Base-by-base conservation (phyloP, 1,140 invertebrate species). In the Forficula auricularia region DNA sequence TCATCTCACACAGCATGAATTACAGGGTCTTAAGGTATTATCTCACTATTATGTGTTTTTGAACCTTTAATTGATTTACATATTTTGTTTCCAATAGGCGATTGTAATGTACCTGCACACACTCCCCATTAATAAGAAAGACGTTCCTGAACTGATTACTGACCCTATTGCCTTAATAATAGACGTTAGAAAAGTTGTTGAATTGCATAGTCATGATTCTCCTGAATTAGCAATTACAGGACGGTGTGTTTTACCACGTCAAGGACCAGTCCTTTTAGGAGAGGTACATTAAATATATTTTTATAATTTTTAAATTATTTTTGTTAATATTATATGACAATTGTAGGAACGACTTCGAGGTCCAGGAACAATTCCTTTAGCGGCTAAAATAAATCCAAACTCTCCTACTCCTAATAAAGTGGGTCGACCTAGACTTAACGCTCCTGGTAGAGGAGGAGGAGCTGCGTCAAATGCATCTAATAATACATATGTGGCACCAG, bases 71-170 rank as follows among this genome's bases (percentile, higher is more conserved):
- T 35, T 38, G 19, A 7, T 32, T 2, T 59, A 63, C n/a, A 27
- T 6, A 27, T 27, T 27, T 27, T 27, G 4, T 27, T 27, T 27
- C 22, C 22, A 4, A 6, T 27, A 90, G 67, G 75, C 79, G 37
- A 90, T 96, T 52, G 79, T 94, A 3, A 79, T 88, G 67, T 95
- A 90, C 65, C 61, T 97, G 3, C 83, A 88, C 54, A 76, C 80
- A 57, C 59, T 95, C 47, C 88, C 90, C 19, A 74, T 79, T 0
- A 80, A 79, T 16, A 89, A 90, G 53, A 91, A 90, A 59, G 87
- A 82, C 51, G 82, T 96, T 22, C 92, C 92, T 10, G 87, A 89
- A 52, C 64, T 96, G 18, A 77, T 98, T 15, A 70, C 74, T 0
- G 84, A 96, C 64, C 86, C 90, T 1, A 83, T 92, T 27, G 77